Evolutionary conservation across 1,140 invertebrate species (phyloP), one percentile per base, ranked within the genome.

Genomic region (Drosophila persimilis): DNA sequence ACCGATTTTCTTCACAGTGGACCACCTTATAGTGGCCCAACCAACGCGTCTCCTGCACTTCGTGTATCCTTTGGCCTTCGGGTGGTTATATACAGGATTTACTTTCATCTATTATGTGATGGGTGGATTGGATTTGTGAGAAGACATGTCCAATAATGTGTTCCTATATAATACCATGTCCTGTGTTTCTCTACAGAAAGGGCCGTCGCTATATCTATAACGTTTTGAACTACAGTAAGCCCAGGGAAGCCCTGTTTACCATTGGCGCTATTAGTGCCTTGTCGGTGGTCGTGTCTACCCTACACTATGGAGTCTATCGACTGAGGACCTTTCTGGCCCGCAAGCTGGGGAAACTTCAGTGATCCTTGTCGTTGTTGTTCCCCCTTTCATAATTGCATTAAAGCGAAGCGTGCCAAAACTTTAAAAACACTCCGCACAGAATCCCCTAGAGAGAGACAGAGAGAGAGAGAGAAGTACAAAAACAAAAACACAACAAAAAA

Each of bases 21-120:
- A 97, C 90, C 84, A 96, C 17, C 92, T 93, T 22, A 75, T 96
- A 2, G 94, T 94, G 0, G 93, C 92, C 2, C 93, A 95, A 53
- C 95, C 96, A 0, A 92, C 95, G 7, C 92, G 94, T 24, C 55
- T 97, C 1, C 80, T 94, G 2, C 94, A 96, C 78, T 93, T 95
- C 77, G 94, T 95, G 91, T 94, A 95, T 90, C 93, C 94, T 0
- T 63, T 95, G 0, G 71, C 92, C 4, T 93, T 95, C 67, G 92
- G 93, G 0, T 45, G 93, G 0, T 59, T 89, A 0, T 97, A 97
- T 79, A 57, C 93, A 0, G 44, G 94, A 8, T 97, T 97, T 85
- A 94, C 93, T 2, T 59, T 94, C 1, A 90, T 95, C 15, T 97
- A 96, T 84, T 96, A 94, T 85, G 29, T 88, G 0, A 92, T 93